Evolutionary conservation across 2,113 vertebrate species (phyloP), one percentile per base, ranked within the genome.

Genomic region (Spizaetus ornatus): DNA sequence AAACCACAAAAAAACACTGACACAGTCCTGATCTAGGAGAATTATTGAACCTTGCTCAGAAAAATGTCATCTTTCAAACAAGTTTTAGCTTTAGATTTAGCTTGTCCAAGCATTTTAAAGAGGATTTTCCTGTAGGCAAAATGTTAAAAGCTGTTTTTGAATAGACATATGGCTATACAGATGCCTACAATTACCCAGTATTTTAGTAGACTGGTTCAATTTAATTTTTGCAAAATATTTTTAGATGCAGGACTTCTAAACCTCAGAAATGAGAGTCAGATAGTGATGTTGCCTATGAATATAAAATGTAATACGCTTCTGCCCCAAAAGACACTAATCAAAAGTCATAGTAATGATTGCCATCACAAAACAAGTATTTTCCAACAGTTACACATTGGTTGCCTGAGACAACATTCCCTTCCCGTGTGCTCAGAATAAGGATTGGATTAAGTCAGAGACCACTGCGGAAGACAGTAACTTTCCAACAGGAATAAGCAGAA

Each of bases 71-170:
- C 78, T 97, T 97, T 78, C 82, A 96, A 96, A 95, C 43, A 97
- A 96, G 66, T 92, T 97, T 97, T 95, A 95, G 59, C 71, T 97
- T 97, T 95, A 95, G 86, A 89, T 96, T 88, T 90, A 96, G 90
- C 87, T 96, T 96, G 92, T 95, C 95, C 70, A 98, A 97, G 85
- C 29, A 91, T 90, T 96, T 97, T 85, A 94, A 69, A 96, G 69
- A 96, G 59, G 77, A 93, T 93, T 91, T 96, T 83, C 93, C 96
- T 97, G 61, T 53, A 96, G 90, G 95, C 91, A 97, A 95, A 88
- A 73, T 61, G 47, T 96, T 91, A 96, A 96, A 97, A 96, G 27
- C 67, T 95, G 56, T 4, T 76, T 96, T 94, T 88, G 86, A 96
- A 83, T 45, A 95, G 95, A 95, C 82, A 82, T 90, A 92, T 65